Conservation (phyloP, 2,888 invertebrate genomes). For the Operophtera brumata region DNA sequence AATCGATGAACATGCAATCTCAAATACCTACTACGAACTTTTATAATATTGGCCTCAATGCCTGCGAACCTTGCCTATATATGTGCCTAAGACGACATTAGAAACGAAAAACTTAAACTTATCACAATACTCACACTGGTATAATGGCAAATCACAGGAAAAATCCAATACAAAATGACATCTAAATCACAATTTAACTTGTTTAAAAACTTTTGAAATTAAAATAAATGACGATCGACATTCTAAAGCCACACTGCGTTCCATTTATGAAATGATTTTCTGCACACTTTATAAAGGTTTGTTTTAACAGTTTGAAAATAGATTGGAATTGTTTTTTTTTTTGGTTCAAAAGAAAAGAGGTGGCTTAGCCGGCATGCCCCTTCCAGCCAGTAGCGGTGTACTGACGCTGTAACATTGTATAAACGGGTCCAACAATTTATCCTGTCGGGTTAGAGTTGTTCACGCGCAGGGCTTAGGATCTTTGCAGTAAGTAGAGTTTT, state of each 20-base stretch:
- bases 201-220: too few relatives aligned
- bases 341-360: constrained; percentile 19
- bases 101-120: too few relatives aligned
- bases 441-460: constrained; percentile 64
- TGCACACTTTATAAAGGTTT: constrained; percentile 10
- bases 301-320: constrained; percentile 13
- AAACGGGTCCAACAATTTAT: constrained; percentile 73
- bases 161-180: constrained; percentile 34
- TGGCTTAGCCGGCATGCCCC: constrained; percentile 55
- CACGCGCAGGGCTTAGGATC: constrained; percentile 56
- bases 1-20: too few relatives aligned
- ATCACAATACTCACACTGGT: constrained; percentile 38
- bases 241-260: constrained; percentile 32
- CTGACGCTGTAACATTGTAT: constrained; percentile 70
- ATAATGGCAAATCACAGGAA: constrained; percentile 35
- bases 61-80: not conserved
- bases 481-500: constrained; percentile 35
- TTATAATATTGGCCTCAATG: too few relatives aligned
- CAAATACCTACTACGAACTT: too few relatives aligned
- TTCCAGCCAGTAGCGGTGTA: constrained; percentile 59
- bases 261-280: constrained; percentile 32
- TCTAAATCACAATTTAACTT: constrained; percentile 27
- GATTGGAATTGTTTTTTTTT: constrained; percentile 29
- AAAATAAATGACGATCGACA: constrained; percentile 19
- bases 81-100: not conserved